A percentile compares a stretch with the other conserved stretches of the same genome.
Evolutionary conservation across 2,113 vertebrate genomes (phyloP).

Genomic region (Oreochromis aureus): DNA sequence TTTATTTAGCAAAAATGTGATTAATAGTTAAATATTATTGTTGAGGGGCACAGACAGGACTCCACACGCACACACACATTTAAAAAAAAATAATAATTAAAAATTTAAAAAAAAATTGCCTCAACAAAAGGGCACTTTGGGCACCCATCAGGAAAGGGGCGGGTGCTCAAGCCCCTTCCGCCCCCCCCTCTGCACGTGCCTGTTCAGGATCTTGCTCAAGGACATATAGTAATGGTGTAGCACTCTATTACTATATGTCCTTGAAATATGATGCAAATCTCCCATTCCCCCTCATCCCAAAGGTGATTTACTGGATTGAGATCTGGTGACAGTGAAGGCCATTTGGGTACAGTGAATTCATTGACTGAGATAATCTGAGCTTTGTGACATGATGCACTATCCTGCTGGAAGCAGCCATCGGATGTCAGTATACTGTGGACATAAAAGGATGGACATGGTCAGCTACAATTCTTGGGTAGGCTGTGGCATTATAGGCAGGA

Average conservation of each 20-base stretch:
- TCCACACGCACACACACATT: too few species aligned
- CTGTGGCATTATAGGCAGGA: neutral
- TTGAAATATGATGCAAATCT: neutral
- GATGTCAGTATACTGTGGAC: neutral
- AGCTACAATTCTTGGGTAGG: too few species aligned
- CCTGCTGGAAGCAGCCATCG: neutral
- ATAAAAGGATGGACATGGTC: neutral
- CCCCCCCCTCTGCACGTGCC: too few species aligned
- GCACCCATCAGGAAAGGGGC: too few species aligned
- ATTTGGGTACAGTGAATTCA: neutral
- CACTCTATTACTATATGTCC: neutral
- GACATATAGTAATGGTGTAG: neutral
- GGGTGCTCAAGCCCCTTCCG: too few species aligned
- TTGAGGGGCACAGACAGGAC: too few species aligned
- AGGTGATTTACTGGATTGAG: neutral
- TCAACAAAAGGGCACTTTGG: too few species aligned
- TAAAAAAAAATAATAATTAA: too few species aligned
- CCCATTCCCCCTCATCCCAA: neutral
- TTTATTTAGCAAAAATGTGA: too few species aligned
- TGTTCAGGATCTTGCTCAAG: neutral
- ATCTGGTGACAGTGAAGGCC: neutral
- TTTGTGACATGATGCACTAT: neutral
- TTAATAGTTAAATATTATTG: too few species aligned
- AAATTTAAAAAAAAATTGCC: too few species aligned
- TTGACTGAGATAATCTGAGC: neutral